Conservation (phyloP, 2,113 vertebrate genomes). For the Rhagologus leucostigma region DNA sequence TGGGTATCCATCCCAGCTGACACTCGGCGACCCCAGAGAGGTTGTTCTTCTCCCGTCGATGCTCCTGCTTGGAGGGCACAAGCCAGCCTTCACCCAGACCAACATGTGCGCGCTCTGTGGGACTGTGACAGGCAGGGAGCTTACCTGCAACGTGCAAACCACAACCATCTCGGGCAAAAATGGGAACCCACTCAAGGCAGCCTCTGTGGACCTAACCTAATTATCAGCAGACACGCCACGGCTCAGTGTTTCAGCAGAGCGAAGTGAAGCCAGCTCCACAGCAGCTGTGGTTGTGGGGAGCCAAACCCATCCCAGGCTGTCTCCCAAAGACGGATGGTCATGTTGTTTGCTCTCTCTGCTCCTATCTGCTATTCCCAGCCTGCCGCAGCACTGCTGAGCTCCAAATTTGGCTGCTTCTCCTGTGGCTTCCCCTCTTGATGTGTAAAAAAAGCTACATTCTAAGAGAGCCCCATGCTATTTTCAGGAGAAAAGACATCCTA, state of each 20-base stretch:
- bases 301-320: neutral
- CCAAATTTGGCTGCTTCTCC: neutral
- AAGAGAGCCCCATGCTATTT: neutral
- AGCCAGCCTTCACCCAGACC: neutral
- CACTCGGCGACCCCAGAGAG: neutral
- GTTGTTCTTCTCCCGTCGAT: neutral
- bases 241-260: neutral
- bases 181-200: accelerated
- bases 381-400: neutral
- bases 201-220: neutral
- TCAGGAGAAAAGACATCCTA: neutral
- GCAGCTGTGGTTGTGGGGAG: neutral
- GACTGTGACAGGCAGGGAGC: neutral
- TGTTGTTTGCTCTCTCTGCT: neutral
- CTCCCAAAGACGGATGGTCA: neutral
- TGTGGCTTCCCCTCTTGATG: neutral
- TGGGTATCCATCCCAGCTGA: neutral
- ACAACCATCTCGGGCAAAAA: neutral
- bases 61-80: neutral
- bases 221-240: neutral
- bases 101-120: accelerated
- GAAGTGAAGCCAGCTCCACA: neutral
- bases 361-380: neutral
- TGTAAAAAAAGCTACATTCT: neutral
- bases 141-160: neutral